Evolutionary conservation across 2,797 vertebrate genomes (phyloP).

Genomic region (Carduelis carduelis): DNA sequence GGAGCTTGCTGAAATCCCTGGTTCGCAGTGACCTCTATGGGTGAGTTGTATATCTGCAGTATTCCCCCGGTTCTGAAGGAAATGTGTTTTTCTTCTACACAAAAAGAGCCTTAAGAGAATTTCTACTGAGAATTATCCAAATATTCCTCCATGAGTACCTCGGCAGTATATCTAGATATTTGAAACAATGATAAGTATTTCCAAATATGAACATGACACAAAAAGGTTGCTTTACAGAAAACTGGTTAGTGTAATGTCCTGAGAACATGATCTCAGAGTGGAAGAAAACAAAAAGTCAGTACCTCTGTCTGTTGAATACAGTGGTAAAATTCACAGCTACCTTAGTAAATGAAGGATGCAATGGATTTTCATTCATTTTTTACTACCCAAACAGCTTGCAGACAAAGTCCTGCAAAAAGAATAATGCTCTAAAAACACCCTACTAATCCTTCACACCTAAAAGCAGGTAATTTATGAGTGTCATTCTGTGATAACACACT

Average conservation of each 20-base stretch:
- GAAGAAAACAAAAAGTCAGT: neutral
- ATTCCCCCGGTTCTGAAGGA: neutral
- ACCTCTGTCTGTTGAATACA: neutral
- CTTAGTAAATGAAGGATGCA: neutral
- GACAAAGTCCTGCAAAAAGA: neutral
- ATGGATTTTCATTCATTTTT: neutral
- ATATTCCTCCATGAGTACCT: neutral
- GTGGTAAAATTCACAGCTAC: neutral
- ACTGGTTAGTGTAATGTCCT: neutral
- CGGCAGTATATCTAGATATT: neutral
- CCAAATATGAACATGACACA: neutral
- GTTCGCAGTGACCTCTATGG: slow-evolving; percentile 75
- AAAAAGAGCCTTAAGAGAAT: neutral
- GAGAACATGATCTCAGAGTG: neutral
- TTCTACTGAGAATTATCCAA: neutral
- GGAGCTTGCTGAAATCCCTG: slow-evolving; percentile 43
- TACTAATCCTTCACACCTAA: neutral
- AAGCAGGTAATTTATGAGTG: neutral
- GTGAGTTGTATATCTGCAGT: slow-evolving; percentile 37
- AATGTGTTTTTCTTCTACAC: neutral
- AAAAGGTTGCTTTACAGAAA: neutral
- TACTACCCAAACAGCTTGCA: neutral
- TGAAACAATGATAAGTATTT: neutral
- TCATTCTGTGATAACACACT: neutral
- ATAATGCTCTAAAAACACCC: neutral